phyloP scores from a whole-genome alignment of 2,113 vertebrate species.

The Callipepla californica region DNA sequence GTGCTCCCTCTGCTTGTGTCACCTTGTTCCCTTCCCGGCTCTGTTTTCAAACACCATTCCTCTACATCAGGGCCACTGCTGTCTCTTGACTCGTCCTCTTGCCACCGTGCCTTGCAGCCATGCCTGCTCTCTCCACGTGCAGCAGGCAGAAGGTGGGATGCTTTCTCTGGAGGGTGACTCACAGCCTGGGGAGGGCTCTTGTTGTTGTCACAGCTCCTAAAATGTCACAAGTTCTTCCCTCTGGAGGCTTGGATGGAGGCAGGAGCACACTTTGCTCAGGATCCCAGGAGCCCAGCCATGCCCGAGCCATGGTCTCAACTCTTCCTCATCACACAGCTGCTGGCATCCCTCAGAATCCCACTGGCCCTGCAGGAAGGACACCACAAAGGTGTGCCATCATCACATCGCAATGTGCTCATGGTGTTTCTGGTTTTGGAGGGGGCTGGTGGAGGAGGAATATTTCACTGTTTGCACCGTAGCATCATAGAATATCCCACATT shows the following conservation, averaged over 20 bases:
- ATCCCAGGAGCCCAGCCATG: accelerated
- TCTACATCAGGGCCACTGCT: accelerated
- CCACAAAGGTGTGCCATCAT: accelerated
- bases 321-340: background rate
- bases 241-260: background rate
- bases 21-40: accelerated
- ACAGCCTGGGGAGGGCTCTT: background rate
- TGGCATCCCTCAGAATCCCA: background rate
- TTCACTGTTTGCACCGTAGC: background rate
- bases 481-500: background rate
- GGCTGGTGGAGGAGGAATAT: background rate
- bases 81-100: accelerated
- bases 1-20: accelerated
- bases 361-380: background rate
- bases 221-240: background rate
- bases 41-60: background rate
- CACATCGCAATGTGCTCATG: background rate
- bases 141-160: background rate
- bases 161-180: background rate
- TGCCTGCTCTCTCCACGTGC: background rate
- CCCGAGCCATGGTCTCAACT: background rate
- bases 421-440: background rate
- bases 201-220: background rate
- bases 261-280: background rate
- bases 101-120: background rate